Conservation (phyloP, 2,113 vertebrate species). For the Peromyscus polionotus region DNA sequence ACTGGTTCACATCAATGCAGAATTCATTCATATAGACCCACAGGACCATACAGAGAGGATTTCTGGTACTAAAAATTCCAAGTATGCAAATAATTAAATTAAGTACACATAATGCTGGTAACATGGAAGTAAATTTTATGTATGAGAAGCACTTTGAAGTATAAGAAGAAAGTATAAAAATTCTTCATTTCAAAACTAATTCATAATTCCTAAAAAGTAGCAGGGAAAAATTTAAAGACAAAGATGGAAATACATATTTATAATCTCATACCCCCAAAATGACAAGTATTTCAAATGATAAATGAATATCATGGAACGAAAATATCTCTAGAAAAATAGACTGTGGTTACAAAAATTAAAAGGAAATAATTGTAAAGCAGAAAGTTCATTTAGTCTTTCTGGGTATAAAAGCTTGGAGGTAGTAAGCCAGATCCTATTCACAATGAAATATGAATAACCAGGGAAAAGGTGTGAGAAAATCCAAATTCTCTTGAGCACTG, state of each 20-base stretch:
- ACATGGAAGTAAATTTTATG: neutral
- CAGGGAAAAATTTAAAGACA: slow-evolving; percentile 18
- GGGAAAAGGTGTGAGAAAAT: neutral
- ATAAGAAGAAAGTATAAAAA: slow-evolving; percentile 32
- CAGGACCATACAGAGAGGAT: neutral
- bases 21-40: neutral
- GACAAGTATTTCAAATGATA: neutral
- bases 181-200: slow-evolving; percentile 17
- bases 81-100: neutral
- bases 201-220: slow-evolving; percentile 8
- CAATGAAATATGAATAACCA: neutral
- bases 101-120: neutral
- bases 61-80: neutral
- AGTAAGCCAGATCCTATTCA: neutral
- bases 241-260: neutral
- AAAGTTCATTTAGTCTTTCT: neutral
- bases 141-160: neutral
- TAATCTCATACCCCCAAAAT: neutral
- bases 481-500: neutral
- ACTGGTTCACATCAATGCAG: neutral
- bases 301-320: neutral
- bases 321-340: neutral
- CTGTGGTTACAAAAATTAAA: neutral
- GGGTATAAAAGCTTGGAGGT: neutral
- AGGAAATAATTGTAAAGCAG: neutral